These are phyloP conservation scores for Hofmannophila pseudospretella DNA, from an alignment of 2,888 invertebrate genomes.

Conservation along the genomic window DNA sequence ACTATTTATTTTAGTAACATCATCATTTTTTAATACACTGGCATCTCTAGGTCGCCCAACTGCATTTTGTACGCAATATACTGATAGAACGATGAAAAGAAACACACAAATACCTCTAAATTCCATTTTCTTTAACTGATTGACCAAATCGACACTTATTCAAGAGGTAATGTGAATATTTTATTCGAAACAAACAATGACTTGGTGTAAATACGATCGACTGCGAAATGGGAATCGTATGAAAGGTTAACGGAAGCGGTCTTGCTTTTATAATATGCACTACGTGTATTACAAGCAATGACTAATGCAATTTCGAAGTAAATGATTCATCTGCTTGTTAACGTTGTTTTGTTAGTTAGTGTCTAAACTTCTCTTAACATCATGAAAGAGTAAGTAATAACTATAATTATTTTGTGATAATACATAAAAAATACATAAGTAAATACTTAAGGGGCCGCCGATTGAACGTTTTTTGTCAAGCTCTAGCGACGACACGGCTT, in stretches of 20 bases:
- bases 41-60: constrained; percentile 32
- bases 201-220: not conserved
- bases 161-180: not conserved
- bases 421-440: too few species aligned
- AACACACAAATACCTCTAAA: constrained; percentile 16
- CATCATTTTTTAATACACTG: constrained; percentile 21
- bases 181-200: constrained; percentile 6
- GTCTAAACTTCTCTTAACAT: not conserved
- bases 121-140: too few species aligned
- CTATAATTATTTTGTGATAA: too few species aligned
- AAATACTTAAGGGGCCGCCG: too few species aligned
- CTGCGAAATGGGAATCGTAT: constrained; percentile 17
- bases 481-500: too few species aligned
- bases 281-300: not conserved
- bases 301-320: constrained; percentile 1
- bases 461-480: too few species aligned
- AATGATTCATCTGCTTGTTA: not conserved
- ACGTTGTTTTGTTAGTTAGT: too few species aligned
- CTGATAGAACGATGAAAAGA: constrained; percentile 19
- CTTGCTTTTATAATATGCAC: constrained; percentile 6
- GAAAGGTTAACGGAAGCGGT: constrained; percentile 27
- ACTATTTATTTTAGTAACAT: constrained; percentile 1
- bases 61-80: constrained; percentile 21
- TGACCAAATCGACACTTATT: not conserved
- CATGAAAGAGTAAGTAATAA: too few species aligned